A percentile compares a stretch with the other conserved stretches of the same genome.
Conservation (phyloP, 2,797 vertebrate genomes). For the Moxostoma hubbsi region DNA sequence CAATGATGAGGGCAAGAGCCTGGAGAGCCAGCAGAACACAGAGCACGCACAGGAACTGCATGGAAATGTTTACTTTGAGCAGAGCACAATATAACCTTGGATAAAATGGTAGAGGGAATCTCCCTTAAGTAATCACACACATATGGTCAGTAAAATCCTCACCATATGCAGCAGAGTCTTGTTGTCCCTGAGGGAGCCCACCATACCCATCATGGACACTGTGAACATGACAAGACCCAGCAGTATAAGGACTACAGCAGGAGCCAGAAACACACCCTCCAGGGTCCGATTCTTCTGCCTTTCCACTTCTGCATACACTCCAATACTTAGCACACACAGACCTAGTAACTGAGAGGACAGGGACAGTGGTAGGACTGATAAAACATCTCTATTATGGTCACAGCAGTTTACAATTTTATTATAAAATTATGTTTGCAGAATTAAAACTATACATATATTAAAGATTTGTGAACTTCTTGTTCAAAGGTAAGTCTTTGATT, state of each 20-base stretch:
- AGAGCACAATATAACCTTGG: not conserved
- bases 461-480: not conserved
- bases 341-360: slow-evolving; percentile 79
- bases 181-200: slow-evolving; percentile 91
- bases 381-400: slow-evolving; percentile 5
- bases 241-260: slow-evolving; percentile 87
- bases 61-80: slow-evolving; percentile 4
- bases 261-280: slow-evolving; percentile 89
- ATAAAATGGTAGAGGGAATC: not conserved
- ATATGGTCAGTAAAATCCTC: slow-evolving; percentile 51
- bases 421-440: not conserved
- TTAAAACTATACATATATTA: not conserved
- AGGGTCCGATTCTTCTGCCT: slow-evolving; percentile 87
- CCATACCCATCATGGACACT: slow-evolving; percentile 87
- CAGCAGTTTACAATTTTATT: not conserved
- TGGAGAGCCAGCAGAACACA: slow-evolving; percentile 84
- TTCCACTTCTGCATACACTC: slow-evolving; percentile 89
- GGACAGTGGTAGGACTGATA: not conserved
- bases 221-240: slow-evolving; percentile 87
- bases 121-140: not conserved
- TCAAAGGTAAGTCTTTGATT: not conserved
- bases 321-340: slow-evolving; percentile 84
- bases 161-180: slow-evolving; percentile 85
- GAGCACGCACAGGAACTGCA: slow-evolving; percentile 89
- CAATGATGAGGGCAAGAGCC: slow-evolving; percentile 78